A percentile compares a stretch with the other conserved stretches of the same genome.
phyloP scores from a whole-genome alignment of 1,140 invertebrate species.

The Drosophila repleta region DNA sequence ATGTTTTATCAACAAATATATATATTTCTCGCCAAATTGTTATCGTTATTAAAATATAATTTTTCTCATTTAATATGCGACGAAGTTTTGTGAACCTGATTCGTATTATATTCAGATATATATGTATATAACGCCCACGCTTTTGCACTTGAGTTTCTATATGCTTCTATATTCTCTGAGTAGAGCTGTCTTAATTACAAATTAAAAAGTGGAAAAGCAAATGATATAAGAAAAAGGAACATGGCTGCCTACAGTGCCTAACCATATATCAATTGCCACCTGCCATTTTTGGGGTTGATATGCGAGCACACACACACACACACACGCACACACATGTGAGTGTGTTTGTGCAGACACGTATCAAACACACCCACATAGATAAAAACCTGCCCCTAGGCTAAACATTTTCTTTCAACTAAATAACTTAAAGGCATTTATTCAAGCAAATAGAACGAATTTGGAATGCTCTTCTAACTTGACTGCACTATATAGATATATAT shows the following conservation, averaged over 20 bases:
- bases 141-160: constrained; percentile 55
- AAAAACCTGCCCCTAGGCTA: constrained; percentile 66
- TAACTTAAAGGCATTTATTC: neutral
- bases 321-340: constrained; percentile 20
- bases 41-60: constrained; percentile 14
- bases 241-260: constrained; percentile 61
- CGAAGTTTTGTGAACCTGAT: constrained; percentile 15
- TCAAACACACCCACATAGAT: constrained; percentile 47
- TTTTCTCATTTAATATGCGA: constrained; percentile 34
- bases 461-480: constrained; percentile 9
- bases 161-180: constrained; percentile 41
- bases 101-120: constrained; percentile 1
- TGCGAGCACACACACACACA: constrained; percentile 22
- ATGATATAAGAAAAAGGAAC: constrained; percentile 53
- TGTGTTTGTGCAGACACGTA: neutral
- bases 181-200: constrained; percentile 55
- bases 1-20: constrained; percentile 48
- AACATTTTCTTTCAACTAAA: constrained; percentile 56
- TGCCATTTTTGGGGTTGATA: constrained; percentile 76
- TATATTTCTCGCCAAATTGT: constrained; percentile 3
- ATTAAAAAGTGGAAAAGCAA: constrained; percentile 36
- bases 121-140: constrained; percentile 42
- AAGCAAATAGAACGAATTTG: neutral
- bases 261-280: constrained; percentile 68
- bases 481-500: neutral